A percentile compares a stretch with the other conserved stretches of the same genome.
Conservation (phyloP, 2,888 invertebrate genomes). For the Rugalucina vietnamica region DNA sequence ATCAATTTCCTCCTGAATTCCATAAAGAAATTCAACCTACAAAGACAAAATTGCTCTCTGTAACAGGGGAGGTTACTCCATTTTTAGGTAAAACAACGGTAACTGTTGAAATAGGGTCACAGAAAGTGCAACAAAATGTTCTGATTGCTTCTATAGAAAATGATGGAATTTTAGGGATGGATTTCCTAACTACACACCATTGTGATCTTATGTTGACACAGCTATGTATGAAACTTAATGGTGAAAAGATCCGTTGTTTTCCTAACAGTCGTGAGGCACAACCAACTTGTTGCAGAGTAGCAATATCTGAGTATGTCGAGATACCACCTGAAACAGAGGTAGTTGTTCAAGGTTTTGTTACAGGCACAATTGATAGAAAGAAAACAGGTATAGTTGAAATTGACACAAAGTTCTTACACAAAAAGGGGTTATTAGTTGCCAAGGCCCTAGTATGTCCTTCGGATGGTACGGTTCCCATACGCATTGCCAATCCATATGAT, state of each 20-base stretch:
- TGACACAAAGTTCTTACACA: neutral
- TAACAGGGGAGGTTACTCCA: constrained; percentile 39
- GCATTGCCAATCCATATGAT: neutral
- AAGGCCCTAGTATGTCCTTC: neutral
- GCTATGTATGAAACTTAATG: neutral
- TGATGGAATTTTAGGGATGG: neutral
- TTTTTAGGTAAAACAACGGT: constrained; percentile 31
- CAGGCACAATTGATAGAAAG: neutral
- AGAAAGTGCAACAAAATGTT: constrained; percentile 10
- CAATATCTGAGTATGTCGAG: neutral
- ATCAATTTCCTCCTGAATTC: neutral
- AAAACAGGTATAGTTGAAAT: neutral
- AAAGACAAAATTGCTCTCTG: constrained; percentile 13
- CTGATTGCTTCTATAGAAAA: neutral
- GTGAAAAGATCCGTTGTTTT: neutral
- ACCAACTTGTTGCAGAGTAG: neutral
- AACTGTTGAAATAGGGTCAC: constrained; percentile 11
- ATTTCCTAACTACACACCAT: neutral
- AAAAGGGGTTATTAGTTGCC: neutral
- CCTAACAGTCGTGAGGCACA: neutral
- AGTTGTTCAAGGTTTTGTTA: neutral
- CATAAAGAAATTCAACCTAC: neutral
- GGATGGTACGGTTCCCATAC: neutral
- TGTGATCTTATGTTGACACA: neutral
- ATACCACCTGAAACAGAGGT: neutral